Base-by-base conservation (phyloP, 2,797 vertebrate species). In the Telmatherina bonti region DNA sequence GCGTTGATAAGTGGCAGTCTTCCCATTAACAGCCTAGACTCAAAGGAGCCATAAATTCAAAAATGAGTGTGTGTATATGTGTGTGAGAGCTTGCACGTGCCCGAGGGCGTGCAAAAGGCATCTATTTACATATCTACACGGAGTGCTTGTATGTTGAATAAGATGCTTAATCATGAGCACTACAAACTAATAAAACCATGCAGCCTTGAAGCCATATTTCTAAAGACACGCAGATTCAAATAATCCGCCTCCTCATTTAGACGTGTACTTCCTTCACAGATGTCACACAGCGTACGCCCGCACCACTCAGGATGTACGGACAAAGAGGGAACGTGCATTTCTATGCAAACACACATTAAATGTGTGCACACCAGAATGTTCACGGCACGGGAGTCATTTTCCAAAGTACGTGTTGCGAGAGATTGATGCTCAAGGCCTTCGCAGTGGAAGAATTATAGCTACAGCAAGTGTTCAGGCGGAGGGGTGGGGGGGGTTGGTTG, bases 1-100 rank as follows among this genome's bases (percentile, higher is more conserved):
- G 88, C 85, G 75, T 90, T 90, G 91, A 93, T 91, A 93, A 93
- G 91, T 91, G 88, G 83, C 73, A 58, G 91, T 82, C 87, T 92
- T 85, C 92, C 88, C 86, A 92, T 93, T 92, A 88, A 91, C 86
- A 90, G 87, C 78, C 83, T 56, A 70, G 85, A 87, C 87, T 89
- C 84, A 84, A 79, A 82, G 83, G 81, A 86, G 70, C 66, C 72
- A 91, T 93, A 93, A 93, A 93, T 93, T 82, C 79, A 74, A 45
- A 49, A 31, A n/a, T n/a, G n/a, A n/a, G 29, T 43, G 68, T 73
- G 70, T 49, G 47, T 65, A 33, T 68, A 31, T 45, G 11, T 53
- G 20, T 60, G 43, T 51, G 24, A 18, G 11, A 33, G 66, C 18
- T 16, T 51, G 53, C 58, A 67, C 36, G 52, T 68, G 62, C 72